These are phyloP conservation scores for Kradibia gibbosae DNA, from an alignment of 1,140 invertebrate genomes.

Conservation along the genomic window DNA sequence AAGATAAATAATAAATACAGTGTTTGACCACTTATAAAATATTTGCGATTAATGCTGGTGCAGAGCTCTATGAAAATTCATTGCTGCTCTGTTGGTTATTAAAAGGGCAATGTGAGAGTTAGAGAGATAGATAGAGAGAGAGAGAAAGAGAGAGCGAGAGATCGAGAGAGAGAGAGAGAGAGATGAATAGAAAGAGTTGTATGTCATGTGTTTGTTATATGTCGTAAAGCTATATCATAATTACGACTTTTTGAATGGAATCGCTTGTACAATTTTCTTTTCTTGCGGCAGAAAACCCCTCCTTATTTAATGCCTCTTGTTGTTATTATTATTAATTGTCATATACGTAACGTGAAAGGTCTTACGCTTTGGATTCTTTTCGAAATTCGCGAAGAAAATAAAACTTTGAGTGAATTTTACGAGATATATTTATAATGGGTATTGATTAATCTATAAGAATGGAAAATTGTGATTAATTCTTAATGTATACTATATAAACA, in stretches of 20 bases:
- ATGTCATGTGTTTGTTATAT: conserved; percentile 52
- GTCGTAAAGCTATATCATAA: conserved; percentile 46
- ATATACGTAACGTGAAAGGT: not conserved
- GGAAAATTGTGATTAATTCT: conserved; percentile 13
- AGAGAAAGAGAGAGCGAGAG: too few relatives aligned
- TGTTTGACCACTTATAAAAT: conserved; percentile 43
- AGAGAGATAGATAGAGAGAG: too few relatives aligned
- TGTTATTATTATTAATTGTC: conserved; percentile 34
- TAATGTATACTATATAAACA: not conserved
- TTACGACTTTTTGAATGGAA: conserved; percentile 39
- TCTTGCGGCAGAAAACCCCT: not conserved
- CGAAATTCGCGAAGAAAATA: too few relatives aligned
- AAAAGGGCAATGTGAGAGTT: conserved; percentile 28
- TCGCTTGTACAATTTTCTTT: conserved; percentile 34
- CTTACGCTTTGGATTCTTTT: conserved; percentile 36
- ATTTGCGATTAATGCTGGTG: conserved; percentile 31
- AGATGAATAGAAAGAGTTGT: conserved; percentile 42
- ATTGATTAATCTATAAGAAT: not conserved
- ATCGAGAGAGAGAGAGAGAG: too few relatives aligned
- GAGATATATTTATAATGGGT: conserved; percentile 8
- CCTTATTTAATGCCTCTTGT: conserved; percentile 45
- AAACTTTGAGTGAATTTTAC: conserved; percentile 34
- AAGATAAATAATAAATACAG: conserved; percentile 32
- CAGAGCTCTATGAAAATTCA: conserved; percentile 40
- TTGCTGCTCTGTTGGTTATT: conserved; percentile 35